phyloP scores from a whole-genome alignment of 2,113 vertebrate species.

The Eulemur rufifrons region DNA sequence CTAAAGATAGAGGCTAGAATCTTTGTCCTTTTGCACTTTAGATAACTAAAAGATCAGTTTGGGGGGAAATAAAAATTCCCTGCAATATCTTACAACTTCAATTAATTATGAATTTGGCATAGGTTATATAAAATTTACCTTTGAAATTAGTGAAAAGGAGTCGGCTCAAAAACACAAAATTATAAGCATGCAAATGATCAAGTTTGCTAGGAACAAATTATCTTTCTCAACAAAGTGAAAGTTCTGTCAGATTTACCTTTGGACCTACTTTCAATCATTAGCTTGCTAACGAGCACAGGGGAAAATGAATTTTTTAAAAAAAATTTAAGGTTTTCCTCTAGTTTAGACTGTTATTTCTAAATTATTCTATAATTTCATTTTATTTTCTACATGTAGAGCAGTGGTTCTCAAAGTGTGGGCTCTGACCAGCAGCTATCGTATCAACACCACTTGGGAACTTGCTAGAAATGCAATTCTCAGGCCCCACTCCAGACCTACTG shows the following conservation, averaged over 20 bases:
- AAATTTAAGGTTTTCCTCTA: neutral
- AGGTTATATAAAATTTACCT: conserved; percentile 24
- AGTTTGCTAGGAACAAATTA: neutral
- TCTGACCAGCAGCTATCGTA: neutral
- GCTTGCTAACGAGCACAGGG: neutral
- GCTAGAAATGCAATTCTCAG: neutral
- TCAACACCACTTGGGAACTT: neutral
- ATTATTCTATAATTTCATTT: neutral
- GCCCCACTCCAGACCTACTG: neutral
- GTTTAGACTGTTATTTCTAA: neutral
- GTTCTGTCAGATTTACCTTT: neutral
- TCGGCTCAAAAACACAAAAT: neutral
- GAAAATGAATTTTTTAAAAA: neutral
- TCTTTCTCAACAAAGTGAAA: neutral
- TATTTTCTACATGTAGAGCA: neutral
- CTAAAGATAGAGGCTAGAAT: conserved; percentile 18
- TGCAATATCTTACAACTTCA: neutral
- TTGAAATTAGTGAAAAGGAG: neutral
- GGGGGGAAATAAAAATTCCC: neutral
- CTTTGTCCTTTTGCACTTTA: neutral
- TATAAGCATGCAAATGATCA: neutral
- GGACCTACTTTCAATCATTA: neutral
- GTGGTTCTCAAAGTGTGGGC: neutral
- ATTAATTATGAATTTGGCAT: conserved; percentile 28
- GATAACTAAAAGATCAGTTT: conserved; percentile 32